phyloP scores from a whole-genome alignment of 2,113 vertebrate genomes.

The human region GRCh38 chr16:75326001-75326500 shows the following conservation, averaged over 20 bases:
- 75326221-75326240: not conserved
- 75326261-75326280: constrained; percentile 10
- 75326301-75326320: constrained; percentile 1
- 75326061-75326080: not conserved
- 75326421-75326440: constrained; percentile 26
- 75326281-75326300: not conserved
- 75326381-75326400: not conserved
- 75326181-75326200: not conserved
- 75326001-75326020: not conserved
- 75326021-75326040: not conserved
- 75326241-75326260: not conserved
- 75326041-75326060: not conserved
- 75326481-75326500: not conserved
- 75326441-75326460: not conserved
- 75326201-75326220: not conserved
- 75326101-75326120: not conserved
- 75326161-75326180: not conserved
- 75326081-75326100: not conserved
- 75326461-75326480: not conserved
- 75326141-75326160: not conserved
- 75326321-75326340: constrained; percentile 13
- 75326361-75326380: constrained; percentile 10
- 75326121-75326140: not conserved
- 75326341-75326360: not conserved
- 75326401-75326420: constrained; percentile 44